Evolutionary conservation across 2,113 vertebrate genomes (phyloP).

Genomic region (Martes martes): DNA sequence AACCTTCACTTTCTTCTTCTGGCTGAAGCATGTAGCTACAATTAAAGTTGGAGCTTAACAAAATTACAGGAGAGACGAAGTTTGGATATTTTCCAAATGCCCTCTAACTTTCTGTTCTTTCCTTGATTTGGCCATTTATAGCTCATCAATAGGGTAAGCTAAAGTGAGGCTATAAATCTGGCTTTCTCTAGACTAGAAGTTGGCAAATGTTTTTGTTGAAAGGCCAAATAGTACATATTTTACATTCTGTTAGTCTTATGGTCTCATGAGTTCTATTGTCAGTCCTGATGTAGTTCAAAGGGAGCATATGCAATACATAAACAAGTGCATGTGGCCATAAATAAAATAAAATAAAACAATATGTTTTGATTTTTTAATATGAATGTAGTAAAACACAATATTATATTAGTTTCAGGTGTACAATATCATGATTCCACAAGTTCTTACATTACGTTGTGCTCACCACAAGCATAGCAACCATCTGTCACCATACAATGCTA

Average conservation of each 20-base stretch:
- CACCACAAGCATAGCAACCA: not conserved
- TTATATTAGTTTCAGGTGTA: not conserved
- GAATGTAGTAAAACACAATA: not conserved
- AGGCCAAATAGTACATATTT: not conserved
- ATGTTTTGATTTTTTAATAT: not conserved
- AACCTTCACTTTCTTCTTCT: not conserved
- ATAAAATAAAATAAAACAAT: not conserved
- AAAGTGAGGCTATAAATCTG: not conserved
- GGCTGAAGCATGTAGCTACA: not conserved
- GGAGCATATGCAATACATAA: not conserved
- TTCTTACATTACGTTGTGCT: not conserved
- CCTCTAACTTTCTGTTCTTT: not conserved
- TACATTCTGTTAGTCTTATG: not conserved
- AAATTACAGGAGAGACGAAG: not conserved
- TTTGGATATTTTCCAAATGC: not conserved
- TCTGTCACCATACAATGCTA: not conserved
- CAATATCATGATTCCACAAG: not conserved
- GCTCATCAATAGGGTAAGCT: not conserved
- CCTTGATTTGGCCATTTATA: not conserved
- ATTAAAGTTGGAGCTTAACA: not conserved
- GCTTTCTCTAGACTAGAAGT: not conserved
- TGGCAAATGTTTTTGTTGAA: not conserved
- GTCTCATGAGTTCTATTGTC: not conserved
- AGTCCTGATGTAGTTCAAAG: not conserved
- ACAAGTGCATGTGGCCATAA: not conserved